Evolutionary conservation across 2,888 invertebrate species (phyloP), one percentile per base, ranked within the genome.

Genomic region (Tachina grossa): DNA sequence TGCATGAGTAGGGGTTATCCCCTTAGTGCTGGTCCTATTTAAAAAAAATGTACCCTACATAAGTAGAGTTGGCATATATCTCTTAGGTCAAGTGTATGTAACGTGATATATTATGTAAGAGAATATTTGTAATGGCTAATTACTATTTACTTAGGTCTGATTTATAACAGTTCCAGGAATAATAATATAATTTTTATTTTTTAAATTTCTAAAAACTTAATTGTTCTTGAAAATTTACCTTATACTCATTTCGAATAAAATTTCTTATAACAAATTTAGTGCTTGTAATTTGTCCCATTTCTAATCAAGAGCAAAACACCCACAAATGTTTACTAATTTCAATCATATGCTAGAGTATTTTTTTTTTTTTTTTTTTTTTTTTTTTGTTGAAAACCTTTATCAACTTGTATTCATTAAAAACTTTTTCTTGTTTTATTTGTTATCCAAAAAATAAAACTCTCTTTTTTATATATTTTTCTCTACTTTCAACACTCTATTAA

Each of bases 401-500:
- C 43, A 9, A 9, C 57, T 68, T 22, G 41, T 68, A 69, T 63
- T 69, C 51, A n/a, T 61, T 55, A 47, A 39, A 65, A 49, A 57
- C 49, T 49, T 55, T 47, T 79, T 72, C 9, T 45, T 55, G 31
- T 16, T n/a, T 16, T 57, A 22, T 61, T 51, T 53, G 22, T 47
- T 71, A 39, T 55, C 10, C 39, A 53, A 63, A 19, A 47, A n/a
- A n/a, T n/a, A n/a, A 61, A 41, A 59, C 11, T 47, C 10, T 47
- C 6, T n/a, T 16, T 55, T 1, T 55, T 39, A 1, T 45, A 22
- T 9, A 55, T 65, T 43, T 55, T 47, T 53, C 31, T 77, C 61
- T 81, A 68, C 76, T 82, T 68, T 82, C 76, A 82, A 82, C 82
- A 82, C 81, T 82, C 81, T 75, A 82, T 82, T 82, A 82, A 82